These are phyloP conservation scores for Strigops habroptila DNA, from an alignment of 2,113 vertebrate species.

Conservation along the genomic window DNA sequence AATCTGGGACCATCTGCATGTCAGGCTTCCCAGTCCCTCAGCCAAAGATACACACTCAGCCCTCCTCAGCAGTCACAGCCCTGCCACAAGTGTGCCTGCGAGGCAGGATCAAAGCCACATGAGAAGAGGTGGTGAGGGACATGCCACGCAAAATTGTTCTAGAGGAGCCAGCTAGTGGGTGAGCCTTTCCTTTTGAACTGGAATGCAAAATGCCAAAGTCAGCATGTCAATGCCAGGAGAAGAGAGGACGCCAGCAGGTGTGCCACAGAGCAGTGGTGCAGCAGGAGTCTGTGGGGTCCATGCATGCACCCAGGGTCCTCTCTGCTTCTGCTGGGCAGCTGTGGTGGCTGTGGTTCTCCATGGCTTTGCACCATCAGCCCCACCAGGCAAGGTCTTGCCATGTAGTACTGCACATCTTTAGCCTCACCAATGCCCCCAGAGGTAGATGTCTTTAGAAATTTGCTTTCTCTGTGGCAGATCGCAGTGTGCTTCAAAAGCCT, in stretches of 20 bases:
- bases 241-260: fast-evolving
- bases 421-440: not conserved
- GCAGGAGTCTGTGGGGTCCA: not conserved
- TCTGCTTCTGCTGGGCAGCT: fast-evolving
- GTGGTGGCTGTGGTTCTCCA: fast-evolving
- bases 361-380: not conserved
- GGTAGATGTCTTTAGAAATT: not conserved
- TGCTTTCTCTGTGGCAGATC: not conserved
- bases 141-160: fast-evolving
- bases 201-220: not conserved
- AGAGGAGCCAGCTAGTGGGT: not conserved
- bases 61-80: not conserved
- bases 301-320: not conserved
- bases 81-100: fast-evolving
- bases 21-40: not conserved
- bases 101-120: not conserved
- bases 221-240: not conserved
- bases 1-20: not conserved
- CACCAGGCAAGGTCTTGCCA: not conserved
- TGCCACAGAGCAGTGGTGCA: not conserved
- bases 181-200: not conserved
- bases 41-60: not conserved
- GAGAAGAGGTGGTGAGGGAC: not conserved
- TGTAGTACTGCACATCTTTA: not conserved
- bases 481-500: not conserved